These are phyloP conservation scores for Enteromius treurensis DNA, from an alignment of 2,797 vertebrate genomes.

Conservation along the genomic window DNA sequence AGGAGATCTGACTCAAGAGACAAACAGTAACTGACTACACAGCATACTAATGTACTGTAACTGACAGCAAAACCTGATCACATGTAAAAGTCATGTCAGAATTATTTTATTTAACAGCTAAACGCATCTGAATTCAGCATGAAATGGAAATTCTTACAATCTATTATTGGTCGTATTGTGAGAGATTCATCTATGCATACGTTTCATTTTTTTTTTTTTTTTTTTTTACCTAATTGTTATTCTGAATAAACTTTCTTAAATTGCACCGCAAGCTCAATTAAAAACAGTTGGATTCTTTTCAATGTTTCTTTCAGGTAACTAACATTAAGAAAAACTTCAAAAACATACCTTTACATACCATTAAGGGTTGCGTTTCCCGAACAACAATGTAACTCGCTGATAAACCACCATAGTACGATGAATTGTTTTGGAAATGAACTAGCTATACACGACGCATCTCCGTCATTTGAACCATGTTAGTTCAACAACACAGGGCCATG, in stretches of 20 bases:
- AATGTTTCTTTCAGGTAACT: not conserved
- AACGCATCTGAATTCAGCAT: not conserved
- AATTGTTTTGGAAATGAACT: too few species aligned
- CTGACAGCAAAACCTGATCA: not conserved
- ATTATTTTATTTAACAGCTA: not conserved
- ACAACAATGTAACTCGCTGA: too few species aligned
- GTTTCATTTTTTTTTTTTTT: too few species aligned
- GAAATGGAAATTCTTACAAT: not conserved
- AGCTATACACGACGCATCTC: too few species aligned
- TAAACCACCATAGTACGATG: too few species aligned
- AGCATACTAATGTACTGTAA: not conserved
- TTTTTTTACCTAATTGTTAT: not conserved
- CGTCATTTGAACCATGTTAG: too few species aligned
- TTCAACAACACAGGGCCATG: too few species aligned
- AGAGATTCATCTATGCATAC: too few species aligned
- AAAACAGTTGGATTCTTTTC: not conserved
- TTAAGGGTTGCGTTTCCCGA: too few species aligned
- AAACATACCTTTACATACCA: not conserved
- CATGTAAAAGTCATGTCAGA: not conserved
- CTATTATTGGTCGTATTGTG: too few species aligned
- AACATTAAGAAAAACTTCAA: not conserved
- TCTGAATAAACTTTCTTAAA: not conserved
- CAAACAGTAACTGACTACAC: not conserved
- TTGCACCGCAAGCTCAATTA: not conserved
- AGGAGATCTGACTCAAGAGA: conserved; percentile 18